Percentiles rank a stretch among this genome's conserved stretches.
Evolutionary conservation across 2,113 vertebrate genomes (phyloP).

Genomic region (Thunnus maccoyii): DNA sequence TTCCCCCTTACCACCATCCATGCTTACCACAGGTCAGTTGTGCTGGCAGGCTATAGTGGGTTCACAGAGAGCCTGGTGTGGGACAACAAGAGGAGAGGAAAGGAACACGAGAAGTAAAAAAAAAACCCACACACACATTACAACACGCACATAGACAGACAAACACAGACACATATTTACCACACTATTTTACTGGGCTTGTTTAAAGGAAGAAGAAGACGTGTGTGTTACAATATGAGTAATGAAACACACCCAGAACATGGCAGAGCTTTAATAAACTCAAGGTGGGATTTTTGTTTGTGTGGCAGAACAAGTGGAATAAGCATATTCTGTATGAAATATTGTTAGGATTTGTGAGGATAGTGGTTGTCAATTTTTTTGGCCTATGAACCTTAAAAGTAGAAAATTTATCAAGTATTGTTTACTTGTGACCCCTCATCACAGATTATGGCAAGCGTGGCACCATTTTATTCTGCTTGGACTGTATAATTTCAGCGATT

Average conservation of each 20-base stretch:
- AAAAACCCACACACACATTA: constrained; percentile 32
- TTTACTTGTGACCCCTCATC: not conserved
- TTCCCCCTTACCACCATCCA: constrained; percentile 74
- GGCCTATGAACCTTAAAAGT: not conserved
- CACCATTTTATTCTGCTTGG: too few species aligned
- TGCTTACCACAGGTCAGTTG: constrained; percentile 78
- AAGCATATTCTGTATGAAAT: not conserved
- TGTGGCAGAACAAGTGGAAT: not conserved
- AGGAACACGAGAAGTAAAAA: constrained; percentile 38
- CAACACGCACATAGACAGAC: constrained; percentile 35
- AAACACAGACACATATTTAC: constrained; percentile 51
- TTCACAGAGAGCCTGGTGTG: constrained; percentile 45
- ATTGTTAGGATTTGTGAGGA: too few species aligned
- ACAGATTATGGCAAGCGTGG: not conserved
- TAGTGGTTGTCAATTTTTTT: not conserved
- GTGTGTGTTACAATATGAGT: constrained; percentile 16
- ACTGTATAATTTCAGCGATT: not conserved
- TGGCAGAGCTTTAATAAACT: not conserved
- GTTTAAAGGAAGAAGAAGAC: constrained; percentile 33
- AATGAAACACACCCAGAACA: constrained; percentile 3
- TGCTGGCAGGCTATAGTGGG: constrained; percentile 69
- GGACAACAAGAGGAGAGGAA: constrained; percentile 54
- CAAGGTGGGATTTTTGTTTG: constrained; percentile 4
- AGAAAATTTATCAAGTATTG: not conserved
- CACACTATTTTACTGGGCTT: constrained; percentile 27